These are phyloP conservation scores for Neocloeon triangulifer DNA, from an alignment of 1,140 invertebrate species.

Conservation along the genomic window DNA sequence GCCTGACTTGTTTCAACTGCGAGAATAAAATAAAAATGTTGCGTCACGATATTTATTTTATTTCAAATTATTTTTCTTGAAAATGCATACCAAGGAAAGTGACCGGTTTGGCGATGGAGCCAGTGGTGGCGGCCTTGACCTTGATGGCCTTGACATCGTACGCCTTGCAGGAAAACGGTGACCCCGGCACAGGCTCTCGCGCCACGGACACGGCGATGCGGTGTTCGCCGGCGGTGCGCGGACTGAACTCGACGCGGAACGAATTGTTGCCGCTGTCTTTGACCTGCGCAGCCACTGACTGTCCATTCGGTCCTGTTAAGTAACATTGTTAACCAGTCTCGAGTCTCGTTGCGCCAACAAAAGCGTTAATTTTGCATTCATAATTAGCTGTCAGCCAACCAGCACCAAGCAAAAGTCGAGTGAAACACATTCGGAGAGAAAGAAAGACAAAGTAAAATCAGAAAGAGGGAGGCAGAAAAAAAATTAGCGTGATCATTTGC, in stretches of 20 bases:
- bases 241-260: conserved; percentile 70
- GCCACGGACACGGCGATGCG: conserved; percentile 62
- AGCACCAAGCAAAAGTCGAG: too few species aligned
- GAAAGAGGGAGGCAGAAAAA: conserved; percentile 6
- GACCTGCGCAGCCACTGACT: conserved; percentile 67
- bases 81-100: conserved; percentile 69
- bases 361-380: too few species aligned
- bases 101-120: conserved; percentile 77
- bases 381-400: too few species aligned
- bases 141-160: conserved; percentile 87
- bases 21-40: too few species aligned
- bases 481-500: too few species aligned
- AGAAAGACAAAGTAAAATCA: conserved; percentile 5
- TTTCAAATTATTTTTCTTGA: too few species aligned
- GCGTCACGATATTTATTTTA: too few species aligned
- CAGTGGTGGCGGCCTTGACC: conserved; percentile 75
- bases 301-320: conserved; percentile 59
- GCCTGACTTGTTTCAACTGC: conserved; percentile 91
- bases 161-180: conserved; percentile 81
- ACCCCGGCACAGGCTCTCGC: conserved; percentile 54
- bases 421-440: not conserved
- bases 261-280: conserved; percentile 41
- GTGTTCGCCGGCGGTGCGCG: conserved; percentile 71
- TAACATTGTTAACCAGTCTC: conserved; percentile 7
- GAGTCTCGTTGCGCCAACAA: too few species aligned